Conservation (phyloP, 1,140 invertebrate species). For the Zelostemma sp. region DNA sequence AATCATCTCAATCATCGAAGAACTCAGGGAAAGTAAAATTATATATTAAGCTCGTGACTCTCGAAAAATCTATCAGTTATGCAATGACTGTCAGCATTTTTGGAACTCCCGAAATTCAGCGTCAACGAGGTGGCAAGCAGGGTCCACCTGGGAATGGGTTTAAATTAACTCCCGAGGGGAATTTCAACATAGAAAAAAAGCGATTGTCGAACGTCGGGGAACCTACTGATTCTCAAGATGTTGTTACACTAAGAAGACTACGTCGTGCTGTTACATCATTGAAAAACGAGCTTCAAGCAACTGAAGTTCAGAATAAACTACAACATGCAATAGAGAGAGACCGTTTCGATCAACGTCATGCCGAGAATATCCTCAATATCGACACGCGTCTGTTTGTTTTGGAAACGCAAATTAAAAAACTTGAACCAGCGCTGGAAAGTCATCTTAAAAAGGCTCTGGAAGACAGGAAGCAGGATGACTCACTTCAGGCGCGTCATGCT, state of each 20-base stretch:
- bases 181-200: conserved; percentile 19
- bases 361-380: no score
- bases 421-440: no score
- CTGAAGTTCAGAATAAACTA: conserved; percentile 48
- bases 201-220: conserved; percentile 15
- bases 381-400: no score
- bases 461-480: no score
- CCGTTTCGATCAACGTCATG: conserved; percentile 44
- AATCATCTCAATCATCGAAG: no score
- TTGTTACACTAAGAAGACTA: conserved; percentile 7
- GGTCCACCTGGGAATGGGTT: conserved; percentile 17
- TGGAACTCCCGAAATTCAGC: not conserved
- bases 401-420: no score
- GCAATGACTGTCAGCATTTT: not conserved
- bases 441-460: no score
- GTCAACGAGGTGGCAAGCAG: not conserved
- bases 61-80: no score
- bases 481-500: no score
- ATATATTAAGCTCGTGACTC: no score
- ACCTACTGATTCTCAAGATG: conserved; percentile 8
- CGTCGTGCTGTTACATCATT: not conserved
- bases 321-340: conserved; percentile 20
- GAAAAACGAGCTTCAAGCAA: conserved; percentile 30
- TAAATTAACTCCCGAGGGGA: conserved; percentile 5
- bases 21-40: no score